A percentile compares a stretch with the other conserved stretches of the same genome.
Conservation (phyloP, 2,888 invertebrate species). For the Acanthosepion pharaonis region DNA sequence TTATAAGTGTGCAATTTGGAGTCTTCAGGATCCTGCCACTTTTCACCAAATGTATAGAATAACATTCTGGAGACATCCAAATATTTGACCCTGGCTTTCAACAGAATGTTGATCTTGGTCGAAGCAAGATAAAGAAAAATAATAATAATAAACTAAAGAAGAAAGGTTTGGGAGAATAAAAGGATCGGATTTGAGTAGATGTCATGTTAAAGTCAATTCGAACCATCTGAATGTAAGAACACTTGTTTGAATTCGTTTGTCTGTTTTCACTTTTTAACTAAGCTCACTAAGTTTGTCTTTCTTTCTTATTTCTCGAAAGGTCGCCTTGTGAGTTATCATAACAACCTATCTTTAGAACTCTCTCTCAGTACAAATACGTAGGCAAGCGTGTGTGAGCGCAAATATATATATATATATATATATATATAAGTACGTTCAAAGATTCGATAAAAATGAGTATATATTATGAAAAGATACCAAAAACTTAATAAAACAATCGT, state of each 20-base stretch:
- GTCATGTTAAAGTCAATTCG: not conserved
- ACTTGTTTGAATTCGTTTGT: not conserved
- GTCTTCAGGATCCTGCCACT: no score
- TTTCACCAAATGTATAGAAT: no score
- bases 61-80: no score
- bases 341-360: not conserved
- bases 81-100: no score
- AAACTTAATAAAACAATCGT: no score
- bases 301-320: not conserved
- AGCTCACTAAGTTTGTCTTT: not conserved
- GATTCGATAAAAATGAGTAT: no score
- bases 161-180: not conserved
- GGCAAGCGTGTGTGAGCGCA: not conserved
- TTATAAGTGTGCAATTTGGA: no score
- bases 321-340: not conserved
- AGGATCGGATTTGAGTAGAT: not conserved
- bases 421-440: no score
- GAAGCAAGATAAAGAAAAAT: no score
- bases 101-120: no score
- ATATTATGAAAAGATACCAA: no score
- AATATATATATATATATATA: not conserved
- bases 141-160: no score
- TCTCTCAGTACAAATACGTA: not conserved
- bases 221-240: not conserved
- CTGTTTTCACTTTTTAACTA: not conserved